A percentile compares a stretch with the other conserved stretches of the same genome.
phyloP scores from a whole-genome alignment of 2,113 vertebrate genomes.

The Tenrec ecaudatus region DNA sequence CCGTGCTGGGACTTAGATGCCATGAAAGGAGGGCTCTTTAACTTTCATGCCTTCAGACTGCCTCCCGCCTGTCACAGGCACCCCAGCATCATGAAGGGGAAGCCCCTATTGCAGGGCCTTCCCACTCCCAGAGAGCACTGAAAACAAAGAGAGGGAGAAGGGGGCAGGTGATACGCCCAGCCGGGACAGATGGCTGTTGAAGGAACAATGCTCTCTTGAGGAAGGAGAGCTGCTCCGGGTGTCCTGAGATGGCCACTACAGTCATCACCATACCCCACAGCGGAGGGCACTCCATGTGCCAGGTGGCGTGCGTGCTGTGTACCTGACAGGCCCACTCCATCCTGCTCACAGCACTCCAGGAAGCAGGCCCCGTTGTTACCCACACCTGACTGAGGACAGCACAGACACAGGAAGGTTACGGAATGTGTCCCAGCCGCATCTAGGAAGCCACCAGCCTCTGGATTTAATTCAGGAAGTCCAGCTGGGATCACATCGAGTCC shows the following conservation, averaged over 20 bases:
- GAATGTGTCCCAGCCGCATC: not conserved
- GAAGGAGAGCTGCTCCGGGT: not conserved
- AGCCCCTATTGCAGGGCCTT: not conserved
- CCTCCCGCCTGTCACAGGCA: not conserved
- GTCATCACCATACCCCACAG: not conserved
- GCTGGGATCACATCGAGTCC: too few species aligned
- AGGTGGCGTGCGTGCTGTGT: fast-evolving
- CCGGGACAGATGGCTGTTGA: not conserved
- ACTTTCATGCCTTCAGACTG: not conserved
- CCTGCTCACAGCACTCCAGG: not conserved
- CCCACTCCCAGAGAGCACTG: not conserved
- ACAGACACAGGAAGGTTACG: not conserved
- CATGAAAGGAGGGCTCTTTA: not conserved
- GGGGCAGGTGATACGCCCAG: not conserved
- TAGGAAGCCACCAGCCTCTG: fast-evolving
- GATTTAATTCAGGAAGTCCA: fast-evolving
- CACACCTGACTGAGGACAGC: not conserved
- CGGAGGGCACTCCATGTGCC: fast-evolving
- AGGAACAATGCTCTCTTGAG: not conserved
- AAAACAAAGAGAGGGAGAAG: not conserved
- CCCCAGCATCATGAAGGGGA: not conserved
- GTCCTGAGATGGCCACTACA: not conserved
- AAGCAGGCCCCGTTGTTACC: not conserved
- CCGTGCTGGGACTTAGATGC: not conserved
- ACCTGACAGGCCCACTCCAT: fast-evolving